Base-by-base conservation (phyloP, 2,888 invertebrate species). In the Laothoe populi region DNA sequence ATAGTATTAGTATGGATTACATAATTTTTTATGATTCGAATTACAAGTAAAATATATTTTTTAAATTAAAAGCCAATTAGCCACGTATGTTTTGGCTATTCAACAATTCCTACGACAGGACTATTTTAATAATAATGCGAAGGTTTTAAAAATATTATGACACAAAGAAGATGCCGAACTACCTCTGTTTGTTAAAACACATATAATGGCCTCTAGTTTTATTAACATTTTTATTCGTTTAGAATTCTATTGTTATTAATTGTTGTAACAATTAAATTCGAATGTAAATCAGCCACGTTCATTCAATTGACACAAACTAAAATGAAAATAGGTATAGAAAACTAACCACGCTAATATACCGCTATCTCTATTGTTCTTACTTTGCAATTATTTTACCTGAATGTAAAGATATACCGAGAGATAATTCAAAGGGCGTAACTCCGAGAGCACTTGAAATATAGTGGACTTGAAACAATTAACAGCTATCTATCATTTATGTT, bases 401-500 rank as follows among this genome's bases (percentile, higher is more conserved):
- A 64, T 31, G 19, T 46, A 57, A 48, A 62, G 61, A 64, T 61
- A 61, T 57, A 59, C 31, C 10, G 26, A 24, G 21, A 24, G 61
- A 61, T 64, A 64, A 53, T 53, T 53, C 53, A 53, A 53, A 31
- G 53, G 49, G 65, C 60, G 57, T 40, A 46, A 53, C 53, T 53
- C 35, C 53, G 53, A 53, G 53, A 35, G 35, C 58, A 63, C 63
- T 60, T 57, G 35, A 66, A 58, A 60, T 58, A 63, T 53, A 59
- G 63, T 48, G 49, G 63, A 66, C 62, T 64, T 59, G 68, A 70
- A 75, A 76, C 73, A 79, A 81, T 81, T 83, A 78, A 79, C 73
- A 75, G 72, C 71, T 69, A 78, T 77, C n/a, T n/a, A n/a, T n/a
- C n/a, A n/a, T n/a, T n/a, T n/a, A n/a, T n/a, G n/a, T n/a, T n/a